Evolutionary conservation across 2,113 vertebrate genomes (phyloP).

Genomic region (Xenopus tropicalis): UCB_Xtro_10.0 CM004448.2:22283501-22284000

Average conservation of each 20-base stretch:
- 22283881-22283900: constrained; percentile 25
- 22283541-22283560: no score
- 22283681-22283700: no score
- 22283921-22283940: constrained; percentile 17
- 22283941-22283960: constrained; percentile 12
- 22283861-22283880: constrained; percentile 20
- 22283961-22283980: not conserved
- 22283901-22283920: constrained; percentile 3
- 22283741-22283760: not conserved
- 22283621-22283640: no score
- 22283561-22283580: no score
- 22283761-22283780: not conserved
- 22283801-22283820: constrained; percentile 26
- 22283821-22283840: not conserved
- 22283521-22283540: no score
- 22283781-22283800: not conserved
- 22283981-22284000: no score
- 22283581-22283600: no score
- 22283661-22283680: no score
- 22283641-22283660: no score
- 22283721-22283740: constrained; percentile 3
- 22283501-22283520: no score
- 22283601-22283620: no score
- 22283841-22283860: constrained; percentile 31
- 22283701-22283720: not conserved